Evolutionary conservation across 2,888 invertebrate genomes (phyloP), one percentile per base, ranked within the genome.

Genomic region (Temnothorax rugatulus): DNA sequence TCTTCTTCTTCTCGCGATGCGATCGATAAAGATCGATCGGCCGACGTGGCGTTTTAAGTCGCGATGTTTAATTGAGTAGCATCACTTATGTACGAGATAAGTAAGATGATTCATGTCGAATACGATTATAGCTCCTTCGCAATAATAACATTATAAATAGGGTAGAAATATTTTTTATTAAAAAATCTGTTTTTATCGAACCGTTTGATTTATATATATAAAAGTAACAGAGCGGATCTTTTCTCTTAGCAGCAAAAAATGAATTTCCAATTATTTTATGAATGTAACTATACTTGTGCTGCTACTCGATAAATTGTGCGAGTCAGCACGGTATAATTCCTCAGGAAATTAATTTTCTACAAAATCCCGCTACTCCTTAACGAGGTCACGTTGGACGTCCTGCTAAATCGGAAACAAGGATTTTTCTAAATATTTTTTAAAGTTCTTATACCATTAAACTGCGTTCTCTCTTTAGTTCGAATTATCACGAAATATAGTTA

Each of bases 331-430:
- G 1, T 9, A 66, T 44, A 47, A 69, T 59, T 38, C 34, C 21
- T 47, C 41, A 34, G 47, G 4, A 47, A 79, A 69, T 79, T 79
- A 79, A 79, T 79, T 79, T 59, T 47, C 34, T 34, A 41, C 25
- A n/a, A 59, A 79, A 71, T 79, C 18, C 18, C 21, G 44, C 34
- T 57, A 29, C 2, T 21, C 8, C 15, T 44, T 29, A 66, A 34
- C 44, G 18, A 64, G 61, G 34, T 81, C 66, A 81, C 59, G 61
- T 82, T 59, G 68, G 83, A 81, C 75, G 74, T 81, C 21, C 38
- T 69, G 68, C 79, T 68, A 82, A 83, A 85, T 86, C 84, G 84
- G 81, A 84, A 87, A 89, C 83, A 86, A 89, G 75, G 61, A 77
- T 34, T 68, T 69, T 50, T 52, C 5, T 50, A 13, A 68, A 69